Percentiles rank a stretch among this genome's conserved stretches.
These are phyloP conservation scores for Sinonovacula constricta DNA, from an alignment of 1,140 invertebrate genomes.

Conservation along the genomic window DNA sequence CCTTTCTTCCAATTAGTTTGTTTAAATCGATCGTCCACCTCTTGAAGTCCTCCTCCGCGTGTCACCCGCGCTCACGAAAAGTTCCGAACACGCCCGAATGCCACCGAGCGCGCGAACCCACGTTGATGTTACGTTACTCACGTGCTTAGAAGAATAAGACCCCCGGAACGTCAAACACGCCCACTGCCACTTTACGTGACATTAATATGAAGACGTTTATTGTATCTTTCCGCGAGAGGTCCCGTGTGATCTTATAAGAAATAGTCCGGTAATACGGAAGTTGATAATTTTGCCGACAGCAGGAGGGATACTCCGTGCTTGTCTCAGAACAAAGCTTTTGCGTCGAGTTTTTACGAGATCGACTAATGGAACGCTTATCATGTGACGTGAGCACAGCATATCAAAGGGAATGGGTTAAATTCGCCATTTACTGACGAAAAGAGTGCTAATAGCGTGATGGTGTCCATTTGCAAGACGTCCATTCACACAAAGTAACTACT, in stretches of 20 bases:
- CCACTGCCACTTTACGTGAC: not conserved
- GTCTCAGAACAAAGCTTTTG: not conserved
- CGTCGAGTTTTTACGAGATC: not conserved
- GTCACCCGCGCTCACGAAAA: not conserved
- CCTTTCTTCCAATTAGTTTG: constrained; percentile 37
- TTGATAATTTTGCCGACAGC: constrained; percentile 7
- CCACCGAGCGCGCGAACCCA: constrained; percentile 11
- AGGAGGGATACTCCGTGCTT: constrained; percentile 3
- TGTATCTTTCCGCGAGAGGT: not conserved
- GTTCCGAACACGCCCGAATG: constrained; percentile 1
- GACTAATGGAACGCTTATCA: not conserved
- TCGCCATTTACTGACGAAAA: not conserved
- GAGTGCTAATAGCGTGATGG: too few species aligned
- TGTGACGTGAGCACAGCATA: not conserved
- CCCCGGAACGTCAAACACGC: not conserved
- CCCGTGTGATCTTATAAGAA: constrained; percentile 17
- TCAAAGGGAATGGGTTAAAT: not conserved
- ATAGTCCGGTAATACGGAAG: too few species aligned
- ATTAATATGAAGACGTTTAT: constrained; percentile 26
- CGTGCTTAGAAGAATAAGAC: constrained; percentile 7
- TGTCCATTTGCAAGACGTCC: too few species aligned
- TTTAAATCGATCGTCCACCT: too few species aligned
- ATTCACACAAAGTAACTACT: too few species aligned
- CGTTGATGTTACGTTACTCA: not conserved
- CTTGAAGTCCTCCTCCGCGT: too few species aligned